Evolutionary conservation across 2,113 vertebrate genomes (phyloP), one percentile per base, ranked within the genome.

Genomic region (Ranitomeya variabilis): DNA sequence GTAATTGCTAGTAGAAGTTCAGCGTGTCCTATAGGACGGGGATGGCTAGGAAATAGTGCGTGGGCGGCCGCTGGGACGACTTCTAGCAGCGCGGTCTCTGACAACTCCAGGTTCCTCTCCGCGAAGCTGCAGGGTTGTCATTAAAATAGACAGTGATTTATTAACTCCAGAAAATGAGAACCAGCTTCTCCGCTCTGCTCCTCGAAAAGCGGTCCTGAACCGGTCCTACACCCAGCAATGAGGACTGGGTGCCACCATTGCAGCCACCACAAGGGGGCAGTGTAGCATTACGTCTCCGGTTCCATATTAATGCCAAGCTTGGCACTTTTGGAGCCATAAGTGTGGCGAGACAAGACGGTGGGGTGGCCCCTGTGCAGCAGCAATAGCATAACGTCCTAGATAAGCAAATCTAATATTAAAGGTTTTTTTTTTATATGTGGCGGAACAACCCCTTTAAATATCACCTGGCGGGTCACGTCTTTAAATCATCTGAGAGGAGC

Each of bases 1-100:
- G 81, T 92, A 91, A 92, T 91, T 90, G 90, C 90, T 90, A 90
- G 89, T 84, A 79, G 74, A 90, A 37, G 80, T 83, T 92, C 66
- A 89, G 80, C 88, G 77, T 90, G 55, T 90, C 88, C 51, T 87
- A 45, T 6, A 81, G 80, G 89, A 91, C 90, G 83, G 90, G 90
- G 93, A 91, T 90, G 79, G 57, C 89, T 91, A 88, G 90, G 89
- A 59, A 66, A 69, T 90, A 4, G 80, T 81, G 60, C 83, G 89
- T 85, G 21, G 8, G 71, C 10, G 90, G 90, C 87, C 85, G 86
- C 90, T 89, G 86, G 89, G 31, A 87, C 78, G 89, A 87, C 57
- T 76, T 21, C 73, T 81, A 9, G 66, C 0, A 3, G 60, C 11
- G 31, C 11, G 87, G 87, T 90, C 11, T 18, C 7, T 14, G 54